A percentile compares a stretch with the other conserved stretches of the same genome.
Conservation (phyloP, 2,797 vertebrate genomes). For the Phalanger gymnotis region DNA sequence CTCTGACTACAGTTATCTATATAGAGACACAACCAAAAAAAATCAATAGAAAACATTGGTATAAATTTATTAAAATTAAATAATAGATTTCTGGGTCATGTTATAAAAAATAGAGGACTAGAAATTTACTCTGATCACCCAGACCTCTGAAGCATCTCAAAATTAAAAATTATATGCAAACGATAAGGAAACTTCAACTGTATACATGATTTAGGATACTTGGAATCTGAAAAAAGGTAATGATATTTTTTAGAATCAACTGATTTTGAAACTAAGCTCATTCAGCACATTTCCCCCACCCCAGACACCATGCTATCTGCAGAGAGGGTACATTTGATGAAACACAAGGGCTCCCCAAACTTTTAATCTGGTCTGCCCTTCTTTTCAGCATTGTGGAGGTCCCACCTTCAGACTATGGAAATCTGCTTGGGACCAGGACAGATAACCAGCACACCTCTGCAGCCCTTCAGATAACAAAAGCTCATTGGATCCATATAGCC, state of each 20-base stretch:
- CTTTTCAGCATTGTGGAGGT: not conserved
- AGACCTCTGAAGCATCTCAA: not conserved
- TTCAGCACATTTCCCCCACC: too few species aligned
- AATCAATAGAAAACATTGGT: not conserved
- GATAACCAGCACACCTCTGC: not conserved
- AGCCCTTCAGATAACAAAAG: not conserved
- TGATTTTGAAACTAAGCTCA: not conserved
- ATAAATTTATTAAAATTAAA: not conserved
- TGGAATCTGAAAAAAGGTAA: not conserved
- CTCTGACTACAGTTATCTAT: not conserved
- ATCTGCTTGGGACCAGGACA: not conserved
- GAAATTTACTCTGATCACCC: not conserved
- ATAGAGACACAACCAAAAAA: not conserved
- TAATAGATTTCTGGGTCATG: not conserved
- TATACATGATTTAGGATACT: not conserved
- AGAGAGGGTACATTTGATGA: not conserved
- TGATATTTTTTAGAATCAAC: not conserved
- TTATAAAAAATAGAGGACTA: not conserved
- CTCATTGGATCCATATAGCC: not conserved
- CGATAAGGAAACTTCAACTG: not conserved
- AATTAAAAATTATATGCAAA: not conserved
- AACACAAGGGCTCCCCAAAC: not conserved
- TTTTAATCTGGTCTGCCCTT: not conserved
- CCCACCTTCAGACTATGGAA: not conserved
- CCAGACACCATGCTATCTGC: not conserved